phyloP scores from a whole-genome alignment of 2,113 vertebrate species.

The Puffinus mauretanicus region DNA sequence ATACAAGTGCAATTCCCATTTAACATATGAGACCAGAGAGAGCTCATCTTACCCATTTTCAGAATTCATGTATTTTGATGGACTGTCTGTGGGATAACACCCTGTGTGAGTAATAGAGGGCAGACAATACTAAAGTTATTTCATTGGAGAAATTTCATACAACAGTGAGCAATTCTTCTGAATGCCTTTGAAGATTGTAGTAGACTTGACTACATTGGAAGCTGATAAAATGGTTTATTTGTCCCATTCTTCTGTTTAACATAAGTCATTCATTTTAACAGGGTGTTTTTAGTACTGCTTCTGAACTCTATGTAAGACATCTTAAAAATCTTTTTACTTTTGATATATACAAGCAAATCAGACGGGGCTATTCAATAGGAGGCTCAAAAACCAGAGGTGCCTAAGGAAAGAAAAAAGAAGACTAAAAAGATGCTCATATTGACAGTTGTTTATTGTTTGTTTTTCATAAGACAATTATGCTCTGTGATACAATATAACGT shows the following conservation, averaged over 20 bases:
- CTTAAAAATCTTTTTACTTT: background rate
- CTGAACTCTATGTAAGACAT: background rate
- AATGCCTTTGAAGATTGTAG: conserved; percentile 1
- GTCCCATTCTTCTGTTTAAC: conserved; percentile 3
- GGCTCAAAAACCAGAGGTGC: background rate
- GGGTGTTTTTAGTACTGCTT: background rate
- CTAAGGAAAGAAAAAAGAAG: background rate
- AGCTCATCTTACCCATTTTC: background rate
- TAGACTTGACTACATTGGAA: background rate
- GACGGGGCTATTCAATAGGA: background rate
- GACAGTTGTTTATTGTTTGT: background rate
- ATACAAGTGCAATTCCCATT: background rate
- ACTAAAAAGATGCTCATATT: background rate
- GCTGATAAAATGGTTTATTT: conserved; percentile 38
- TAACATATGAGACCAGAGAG: background rate
- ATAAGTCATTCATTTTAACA: background rate
- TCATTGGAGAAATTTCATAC: conserved; percentile 12
- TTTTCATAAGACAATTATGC: background rate
- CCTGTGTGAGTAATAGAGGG: background rate
- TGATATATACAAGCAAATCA: background rate
- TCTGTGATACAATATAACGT: background rate
- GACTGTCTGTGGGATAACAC: background rate
- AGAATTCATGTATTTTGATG: background rate
- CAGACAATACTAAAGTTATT: background rate
- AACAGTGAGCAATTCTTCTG: background rate